These are phyloP conservation scores for Pristionchus entomophagus DNA, from an alignment of 2,888 invertebrate genomes.

Conservation along the genomic window DNA sequence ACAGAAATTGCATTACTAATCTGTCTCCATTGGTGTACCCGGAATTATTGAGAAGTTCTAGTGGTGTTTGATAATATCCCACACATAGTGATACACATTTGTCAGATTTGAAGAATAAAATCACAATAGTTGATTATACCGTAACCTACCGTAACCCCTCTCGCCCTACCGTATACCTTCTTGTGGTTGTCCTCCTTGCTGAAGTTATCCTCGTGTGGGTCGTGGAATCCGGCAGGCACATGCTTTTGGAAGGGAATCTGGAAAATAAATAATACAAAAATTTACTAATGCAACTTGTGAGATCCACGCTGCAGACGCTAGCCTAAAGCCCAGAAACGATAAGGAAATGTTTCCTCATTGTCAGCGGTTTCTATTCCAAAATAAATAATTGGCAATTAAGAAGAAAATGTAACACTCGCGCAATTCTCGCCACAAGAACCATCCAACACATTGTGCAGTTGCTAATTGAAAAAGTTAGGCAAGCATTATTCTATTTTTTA, in stretches of 20 bases:
- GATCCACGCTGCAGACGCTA: not conserved
- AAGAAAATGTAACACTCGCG: not conserved
- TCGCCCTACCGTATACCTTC: slow-evolving; percentile 48
- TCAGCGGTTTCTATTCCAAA: too few relatives aligned
- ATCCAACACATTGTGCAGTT: not conserved
- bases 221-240: slow-evolving; percentile 87
- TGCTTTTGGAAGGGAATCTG: slow-evolving; percentile 84
- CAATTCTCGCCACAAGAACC: not conserved
- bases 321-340: too few relatives aligned
- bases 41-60: not conserved
- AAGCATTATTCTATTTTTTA: too few relatives aligned
- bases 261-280: not conserved
- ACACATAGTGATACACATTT: too few relatives aligned
- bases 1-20: not conserved
- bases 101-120: not conserved
- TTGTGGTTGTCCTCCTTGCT: slow-evolving; percentile 59
- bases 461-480: too few relatives aligned
- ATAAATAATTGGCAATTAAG: not conserved
- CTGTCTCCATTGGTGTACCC: too few relatives aligned
- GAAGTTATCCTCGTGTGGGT: slow-evolving; percentile 88
- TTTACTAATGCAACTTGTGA: not conserved
- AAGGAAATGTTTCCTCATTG: too few relatives aligned
- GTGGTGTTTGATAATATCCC: too few relatives aligned
- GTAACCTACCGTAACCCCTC: not conserved
- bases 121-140: not conserved